These are phyloP conservation scores for Brenthis hecate DNA, from an alignment of 2,888 invertebrate species.

Conservation along the genomic window DNA sequence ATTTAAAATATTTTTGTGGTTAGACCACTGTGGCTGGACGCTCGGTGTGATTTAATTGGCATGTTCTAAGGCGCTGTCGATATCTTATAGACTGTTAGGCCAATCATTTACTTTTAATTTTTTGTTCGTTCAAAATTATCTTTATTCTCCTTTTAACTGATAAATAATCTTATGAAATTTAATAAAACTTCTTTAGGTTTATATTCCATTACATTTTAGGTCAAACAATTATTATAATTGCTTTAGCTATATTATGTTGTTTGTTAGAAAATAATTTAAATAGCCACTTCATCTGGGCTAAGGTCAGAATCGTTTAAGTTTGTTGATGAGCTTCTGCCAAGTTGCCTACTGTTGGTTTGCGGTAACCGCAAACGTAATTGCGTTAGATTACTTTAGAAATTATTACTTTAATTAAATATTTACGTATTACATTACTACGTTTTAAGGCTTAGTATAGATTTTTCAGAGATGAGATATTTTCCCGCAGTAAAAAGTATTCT, in stretches of 20 bases:
- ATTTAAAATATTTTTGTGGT: too few relatives aligned
- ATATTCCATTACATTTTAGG: neutral
- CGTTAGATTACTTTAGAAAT: slow-evolving; percentile 15
- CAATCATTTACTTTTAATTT: too few relatives aligned
- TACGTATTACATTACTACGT: neutral
- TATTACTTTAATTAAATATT: slow-evolving; percentile 4
- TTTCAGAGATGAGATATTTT: too few relatives aligned
- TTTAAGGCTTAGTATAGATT: too few relatives aligned
- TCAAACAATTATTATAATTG: neutral
- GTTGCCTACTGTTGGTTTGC: slow-evolving; percentile 13
- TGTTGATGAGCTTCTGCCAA: slow-evolving; percentile 21
- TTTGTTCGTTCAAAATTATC: neutral
- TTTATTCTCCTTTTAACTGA: neutral
- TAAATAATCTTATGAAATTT: neutral
- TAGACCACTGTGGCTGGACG: too few relatives aligned
- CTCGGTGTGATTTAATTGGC: too few relatives aligned
- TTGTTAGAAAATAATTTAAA: slow-evolving; percentile 8
- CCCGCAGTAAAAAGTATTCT: too few relatives aligned
- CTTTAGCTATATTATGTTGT: neutral
- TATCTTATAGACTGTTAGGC: too few relatives aligned
- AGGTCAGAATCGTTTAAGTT: slow-evolving; percentile 27
- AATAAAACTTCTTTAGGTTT: too few relatives aligned
- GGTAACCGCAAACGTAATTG: slow-evolving; percentile 16
- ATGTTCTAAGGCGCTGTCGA: too few relatives aligned
- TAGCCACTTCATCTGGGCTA: neutral